These are phyloP conservation scores for Tonatia bakeri DNA, from an alignment of 2,113 vertebrate genomes.

Conservation along the genomic window DNA sequence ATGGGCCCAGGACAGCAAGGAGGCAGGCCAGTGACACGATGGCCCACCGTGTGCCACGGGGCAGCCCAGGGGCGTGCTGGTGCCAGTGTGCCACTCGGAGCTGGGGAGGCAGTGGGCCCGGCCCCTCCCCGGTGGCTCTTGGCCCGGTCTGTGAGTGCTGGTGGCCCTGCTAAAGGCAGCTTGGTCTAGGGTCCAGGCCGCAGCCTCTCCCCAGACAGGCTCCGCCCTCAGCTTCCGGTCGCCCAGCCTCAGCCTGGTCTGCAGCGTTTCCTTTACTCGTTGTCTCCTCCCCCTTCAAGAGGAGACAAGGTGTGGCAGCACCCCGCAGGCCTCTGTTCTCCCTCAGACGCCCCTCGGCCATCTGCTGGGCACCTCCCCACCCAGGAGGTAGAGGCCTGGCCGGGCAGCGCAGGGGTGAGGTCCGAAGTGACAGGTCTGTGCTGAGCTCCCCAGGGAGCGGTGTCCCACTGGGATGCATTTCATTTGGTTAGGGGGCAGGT, in stretches of 20 bases:
- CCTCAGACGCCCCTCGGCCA: rapidly evolving
- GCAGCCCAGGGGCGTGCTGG: too few relatives aligned
- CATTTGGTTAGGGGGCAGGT: rapidly evolving
- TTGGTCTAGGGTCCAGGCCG: background rate
- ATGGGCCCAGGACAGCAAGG: too few relatives aligned
- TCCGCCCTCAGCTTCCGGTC: background rate
- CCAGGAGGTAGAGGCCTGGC: background rate
- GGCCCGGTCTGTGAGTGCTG: rapidly evolving
- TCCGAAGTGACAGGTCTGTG: background rate
- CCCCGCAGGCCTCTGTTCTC: background rate
- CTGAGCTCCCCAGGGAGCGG: background rate
- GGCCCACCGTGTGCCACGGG: too few relatives aligned
- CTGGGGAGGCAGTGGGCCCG: rapidly evolving
- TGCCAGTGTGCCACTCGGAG: too few relatives aligned
- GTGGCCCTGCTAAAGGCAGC: rapidly evolving
- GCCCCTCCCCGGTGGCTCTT: too few relatives aligned
- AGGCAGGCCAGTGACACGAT: too few relatives aligned
- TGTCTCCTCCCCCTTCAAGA: background rate
- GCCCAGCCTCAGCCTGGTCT: background rate
- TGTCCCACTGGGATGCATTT: rapidly evolving
- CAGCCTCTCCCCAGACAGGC: background rate
- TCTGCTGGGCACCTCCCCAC: background rate
- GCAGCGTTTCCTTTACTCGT: background rate
- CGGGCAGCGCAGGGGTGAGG: background rate
- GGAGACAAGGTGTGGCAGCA: background rate